Conservation (phyloP, 2,888 invertebrate genomes). For the Tuberolachnus salignus region DNA sequence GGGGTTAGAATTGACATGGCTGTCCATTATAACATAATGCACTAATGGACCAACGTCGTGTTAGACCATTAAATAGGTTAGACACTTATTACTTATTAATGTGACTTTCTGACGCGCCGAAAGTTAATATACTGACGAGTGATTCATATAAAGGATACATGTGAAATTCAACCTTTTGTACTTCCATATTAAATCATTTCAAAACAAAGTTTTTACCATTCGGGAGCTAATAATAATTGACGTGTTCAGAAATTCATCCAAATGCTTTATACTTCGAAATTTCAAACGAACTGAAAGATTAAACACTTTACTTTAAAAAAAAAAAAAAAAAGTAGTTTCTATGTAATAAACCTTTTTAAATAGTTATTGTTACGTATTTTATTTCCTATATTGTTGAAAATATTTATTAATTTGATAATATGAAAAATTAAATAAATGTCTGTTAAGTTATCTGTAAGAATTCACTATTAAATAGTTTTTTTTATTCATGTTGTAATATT, state of each 20-base stretch:
- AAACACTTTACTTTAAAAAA: neutral
- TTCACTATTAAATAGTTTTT: too few species aligned
- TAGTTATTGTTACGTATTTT: neutral
- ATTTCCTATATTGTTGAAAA: neutral
- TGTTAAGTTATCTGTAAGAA: too few species aligned
- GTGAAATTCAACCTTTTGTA: constrained; percentile 1
- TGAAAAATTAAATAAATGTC: too few species aligned
- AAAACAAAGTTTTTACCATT: constrained; percentile 42
- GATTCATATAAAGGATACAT: constrained; percentile 11
- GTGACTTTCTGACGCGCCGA: neutral
- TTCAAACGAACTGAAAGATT: neutral
- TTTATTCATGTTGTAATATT: too few species aligned
- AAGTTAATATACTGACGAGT: constrained; percentile 39
- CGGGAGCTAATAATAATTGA: constrained; percentile 45
- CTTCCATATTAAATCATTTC: constrained; percentile 21
- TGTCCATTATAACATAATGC: neutral
- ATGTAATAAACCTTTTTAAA: neutral
- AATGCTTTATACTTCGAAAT: neutral
- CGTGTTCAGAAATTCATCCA: constrained; percentile 23
- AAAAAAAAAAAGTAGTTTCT: neutral
- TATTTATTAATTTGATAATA: too few species aligned
- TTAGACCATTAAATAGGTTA: neutral
- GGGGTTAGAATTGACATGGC: neutral
- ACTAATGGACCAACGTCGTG: constrained; percentile 12
- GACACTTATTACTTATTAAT: constrained; percentile 24